A percentile compares a stretch with the other conserved stretches of the same genome.
These are phyloP conservation scores for Orientallactaga sibirica DNA, from an alignment of 2,797 vertebrate genomes.

Conservation along the genomic window DNA sequence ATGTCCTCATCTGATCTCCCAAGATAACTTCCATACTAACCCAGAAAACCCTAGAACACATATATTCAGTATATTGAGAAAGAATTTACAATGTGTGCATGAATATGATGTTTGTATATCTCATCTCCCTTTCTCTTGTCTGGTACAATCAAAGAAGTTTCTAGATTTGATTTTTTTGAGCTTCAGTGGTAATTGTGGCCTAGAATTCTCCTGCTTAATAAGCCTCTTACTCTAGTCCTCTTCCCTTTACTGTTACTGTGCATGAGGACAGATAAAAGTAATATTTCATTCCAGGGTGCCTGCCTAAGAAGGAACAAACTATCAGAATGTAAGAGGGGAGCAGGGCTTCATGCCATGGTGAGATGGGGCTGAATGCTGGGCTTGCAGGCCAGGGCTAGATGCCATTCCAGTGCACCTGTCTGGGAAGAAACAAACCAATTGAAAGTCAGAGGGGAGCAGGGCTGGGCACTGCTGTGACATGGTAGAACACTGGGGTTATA, in stretches of 20 bases:
- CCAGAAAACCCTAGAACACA: neutral
- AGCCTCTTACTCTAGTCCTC: neutral
- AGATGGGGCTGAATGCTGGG: too few species aligned
- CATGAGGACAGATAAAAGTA: neutral
- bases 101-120: neutral
- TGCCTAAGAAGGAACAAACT: too few species aligned
- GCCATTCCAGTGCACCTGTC: too few species aligned
- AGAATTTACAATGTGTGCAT: neutral
- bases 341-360: too few species aligned
- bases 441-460: too few species aligned
- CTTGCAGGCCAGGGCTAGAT: too few species aligned
- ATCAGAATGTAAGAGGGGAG: too few species aligned
- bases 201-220: neutral
- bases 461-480: too few species aligned
- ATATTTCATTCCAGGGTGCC: neutral
- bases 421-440: too few species aligned
- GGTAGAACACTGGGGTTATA: too few species aligned
- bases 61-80: neutral
- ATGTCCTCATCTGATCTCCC: neutral
- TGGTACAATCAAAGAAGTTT: constrained; percentile 8
- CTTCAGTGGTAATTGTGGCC: neutral
- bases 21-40: neutral
- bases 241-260: neutral
- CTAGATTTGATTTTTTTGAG: neutral
- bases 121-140: neutral